Percentiles rank a stretch among this genome's conserved stretches.
These are phyloP conservation scores for Eupelmus urozonus DNA, from an alignment of 2,888 invertebrate species.

Conservation along the genomic window DNA sequence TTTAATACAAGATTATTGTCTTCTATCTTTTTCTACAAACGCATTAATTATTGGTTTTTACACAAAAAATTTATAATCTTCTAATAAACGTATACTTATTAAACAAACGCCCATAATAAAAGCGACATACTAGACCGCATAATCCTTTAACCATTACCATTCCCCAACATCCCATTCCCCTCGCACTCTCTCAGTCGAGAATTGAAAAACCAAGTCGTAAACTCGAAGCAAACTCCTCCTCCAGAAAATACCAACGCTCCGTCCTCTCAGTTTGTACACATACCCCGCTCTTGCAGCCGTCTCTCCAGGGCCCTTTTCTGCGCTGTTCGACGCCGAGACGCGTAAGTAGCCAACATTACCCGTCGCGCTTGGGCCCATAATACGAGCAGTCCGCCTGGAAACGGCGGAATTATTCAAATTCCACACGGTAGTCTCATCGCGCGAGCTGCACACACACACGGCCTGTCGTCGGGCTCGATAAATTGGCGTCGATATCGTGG, in stretches of 20 bases:
- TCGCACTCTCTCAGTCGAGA: not conserved
- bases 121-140: no score
- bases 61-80: no score
- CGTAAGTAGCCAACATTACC: conserved; percentile 72
- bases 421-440: conserved; percentile 60
- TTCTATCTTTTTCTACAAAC: no score
- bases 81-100: no score
- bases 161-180: no score
- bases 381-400: conserved; percentile 71
- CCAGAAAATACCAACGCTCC: conserved; percentile 1
- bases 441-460: not conserved
- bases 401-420: conserved; percentile 75
- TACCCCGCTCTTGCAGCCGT: no score
- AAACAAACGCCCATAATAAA: no score
- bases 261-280: not conserved
- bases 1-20: no score
- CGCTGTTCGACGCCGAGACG: conserved; percentile 9
- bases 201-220: conserved; percentile 28
- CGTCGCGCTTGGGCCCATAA: conserved; percentile 65
- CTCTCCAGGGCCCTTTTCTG: conserved; percentile 37
- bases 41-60: no score
- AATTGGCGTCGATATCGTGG: conserved; percentile 73
- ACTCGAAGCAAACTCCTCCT: not conserved
- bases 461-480: conserved; percentile 64
- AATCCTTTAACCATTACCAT: no score